Evolutionary conservation across 1,140 invertebrate genomes (phyloP).

Genomic region (Zeugodacus cucurbitae): DNA sequence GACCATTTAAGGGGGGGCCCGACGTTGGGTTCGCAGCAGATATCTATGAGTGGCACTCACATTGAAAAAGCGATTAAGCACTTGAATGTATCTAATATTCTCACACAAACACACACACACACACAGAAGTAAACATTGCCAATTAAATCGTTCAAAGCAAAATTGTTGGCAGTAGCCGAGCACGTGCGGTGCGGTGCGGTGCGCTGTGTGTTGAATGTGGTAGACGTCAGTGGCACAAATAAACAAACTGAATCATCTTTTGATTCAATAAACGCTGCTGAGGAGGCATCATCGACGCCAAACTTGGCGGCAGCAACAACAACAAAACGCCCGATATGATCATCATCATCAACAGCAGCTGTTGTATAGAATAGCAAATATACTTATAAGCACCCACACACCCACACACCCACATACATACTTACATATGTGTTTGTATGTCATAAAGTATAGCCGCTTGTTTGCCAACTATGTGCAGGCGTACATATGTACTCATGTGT

Average conservation of each 20-base stretch:
- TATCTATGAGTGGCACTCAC: conserved; percentile 37
- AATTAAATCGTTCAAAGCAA: conserved; percentile 32
- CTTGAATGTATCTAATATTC: conserved; percentile 36
- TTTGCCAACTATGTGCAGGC: not conserved
- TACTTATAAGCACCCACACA: not conserved
- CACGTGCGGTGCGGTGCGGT: not conserved
- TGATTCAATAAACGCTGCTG: conserved; percentile 29
- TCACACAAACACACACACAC: not conserved
- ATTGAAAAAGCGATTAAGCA: conserved; percentile 36
- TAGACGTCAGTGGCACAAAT: not conserved
- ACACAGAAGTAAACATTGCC: not conserved
- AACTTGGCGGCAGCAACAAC: conserved; percentile 7
- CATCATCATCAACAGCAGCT: not conserved
- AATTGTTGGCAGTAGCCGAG: not conserved
- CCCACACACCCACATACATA: not conserved
- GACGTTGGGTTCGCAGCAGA: not conserved
- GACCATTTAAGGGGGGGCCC: no score
- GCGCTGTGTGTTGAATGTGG: not conserved
- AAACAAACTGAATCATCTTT: conserved; percentile 38
- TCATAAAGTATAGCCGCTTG: not conserved
- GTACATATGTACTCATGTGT: not conserved
- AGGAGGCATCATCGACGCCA: conserved; percentile 28
- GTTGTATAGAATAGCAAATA: not conserved
- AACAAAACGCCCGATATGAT: not conserved
- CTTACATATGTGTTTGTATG: not conserved